Evolutionary conservation across 2,113 vertebrate genomes (phyloP), one percentile per base, ranked within the genome.

Genomic region (Blennius ocellaris): DNA sequence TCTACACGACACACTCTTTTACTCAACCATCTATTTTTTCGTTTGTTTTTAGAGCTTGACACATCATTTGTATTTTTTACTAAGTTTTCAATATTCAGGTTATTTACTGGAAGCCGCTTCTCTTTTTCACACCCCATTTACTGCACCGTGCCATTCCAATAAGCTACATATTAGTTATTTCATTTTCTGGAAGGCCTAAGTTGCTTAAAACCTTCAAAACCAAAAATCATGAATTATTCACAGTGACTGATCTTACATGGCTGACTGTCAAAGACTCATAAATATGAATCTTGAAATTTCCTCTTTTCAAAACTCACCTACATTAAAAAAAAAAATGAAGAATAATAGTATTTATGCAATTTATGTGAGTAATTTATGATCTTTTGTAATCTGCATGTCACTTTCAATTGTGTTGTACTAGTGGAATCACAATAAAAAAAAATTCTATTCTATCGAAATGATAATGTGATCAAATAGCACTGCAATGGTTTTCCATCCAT

Each of bases 401-500:
- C 21, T 30, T 30, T 30, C 21, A 30, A 30, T 30, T 30, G 21
- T 30, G 4, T 30, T 30, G 21, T 30, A 30, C 21, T 30, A 30
- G 21, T 30, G 21, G 21, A 30, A 30, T 30, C 21, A 30, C 21
- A 30, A 30, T 30, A 30, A 37, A 43, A 21, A 48, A 41, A 43
- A 30, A 47, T 9, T 72, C 5, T 64, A 51, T 40, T 45, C 38
- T 9, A 7, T 30, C 21, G 4, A 30, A 30, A 30, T n/a, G n/a
- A n/a, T 4, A 30, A 2, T 30, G 21, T 30, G 21, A 2, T 30
- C 21, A 4, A n/a, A n/a, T n/a, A n/a, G 21, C 21, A 30, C 21
- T 30, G 21, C 44, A 75, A 67, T 3, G 53, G n/a, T 54, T 80
- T 45, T 41, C 39, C 14, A 30, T 2, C 49, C 6, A 17, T 12